Conservation (phyloP, 1,140 invertebrate species). For the Sminthurides bifidus region DNA sequence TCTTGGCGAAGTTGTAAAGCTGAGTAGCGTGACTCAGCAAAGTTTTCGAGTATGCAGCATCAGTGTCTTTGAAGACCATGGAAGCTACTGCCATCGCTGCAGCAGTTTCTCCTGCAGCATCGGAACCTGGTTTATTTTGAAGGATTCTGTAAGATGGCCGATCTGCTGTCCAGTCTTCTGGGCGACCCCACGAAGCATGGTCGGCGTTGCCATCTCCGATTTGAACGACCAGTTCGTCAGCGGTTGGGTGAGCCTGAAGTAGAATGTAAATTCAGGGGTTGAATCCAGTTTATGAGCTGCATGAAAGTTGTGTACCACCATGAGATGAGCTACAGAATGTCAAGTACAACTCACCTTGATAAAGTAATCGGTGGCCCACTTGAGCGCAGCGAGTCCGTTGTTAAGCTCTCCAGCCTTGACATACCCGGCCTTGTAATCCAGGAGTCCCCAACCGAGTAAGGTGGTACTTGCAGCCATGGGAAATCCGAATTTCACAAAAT, state of each 20-base stretch:
- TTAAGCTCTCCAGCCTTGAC: constrained; percentile 31
- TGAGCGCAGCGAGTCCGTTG: constrained; percentile 33
- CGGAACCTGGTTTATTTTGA: constrained; percentile 34
- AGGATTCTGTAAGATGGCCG: constrained; percentile 36
- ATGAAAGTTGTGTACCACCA: too few relatives aligned
- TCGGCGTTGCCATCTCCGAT: constrained; percentile 31
- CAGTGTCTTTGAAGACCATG: constrained; percentile 34
- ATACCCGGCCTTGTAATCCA: constrained; percentile 35
- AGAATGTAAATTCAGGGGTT: neutral
- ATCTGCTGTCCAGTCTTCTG: constrained; percentile 37
- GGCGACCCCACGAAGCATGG: constrained; percentile 33
- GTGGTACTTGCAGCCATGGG: constrained; percentile 37
- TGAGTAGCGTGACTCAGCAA: constrained; percentile 35
- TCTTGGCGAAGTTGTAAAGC: constrained; percentile 38
- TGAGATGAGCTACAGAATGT: too few relatives aligned
- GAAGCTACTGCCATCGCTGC: constrained; percentile 39
- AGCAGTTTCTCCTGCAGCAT: constrained; percentile 38
- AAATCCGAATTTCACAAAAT: constrained; percentile 39
- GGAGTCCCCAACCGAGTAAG: constrained; percentile 37
- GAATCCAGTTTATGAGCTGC: neutral
- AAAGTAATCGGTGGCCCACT: constrained; percentile 39
- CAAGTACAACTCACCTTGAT: constrained; percentile 33
- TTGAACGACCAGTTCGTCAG: constrained; percentile 29
- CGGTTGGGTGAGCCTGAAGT: constrained; percentile 5
- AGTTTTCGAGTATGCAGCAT: constrained; percentile 30